These are phyloP conservation scores for Strigamia crassipes DNA, from an alignment of 2,888 invertebrate genomes.

Conservation along the genomic window DNA sequence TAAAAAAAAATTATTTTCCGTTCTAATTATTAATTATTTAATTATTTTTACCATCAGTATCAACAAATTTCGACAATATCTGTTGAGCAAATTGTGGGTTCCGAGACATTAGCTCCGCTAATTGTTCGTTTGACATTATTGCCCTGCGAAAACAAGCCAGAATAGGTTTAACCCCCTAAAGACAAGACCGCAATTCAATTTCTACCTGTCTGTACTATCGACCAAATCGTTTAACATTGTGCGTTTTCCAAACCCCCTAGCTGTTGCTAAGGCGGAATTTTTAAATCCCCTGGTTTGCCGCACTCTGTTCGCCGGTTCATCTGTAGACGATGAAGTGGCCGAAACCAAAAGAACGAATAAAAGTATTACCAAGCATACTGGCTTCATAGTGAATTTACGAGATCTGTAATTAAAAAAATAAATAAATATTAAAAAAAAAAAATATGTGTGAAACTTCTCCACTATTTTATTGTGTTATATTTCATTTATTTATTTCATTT, in stretches of 20 bases:
- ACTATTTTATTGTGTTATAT: no score
- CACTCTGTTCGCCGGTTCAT: conserved; percentile 63
- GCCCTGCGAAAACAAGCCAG: no score
- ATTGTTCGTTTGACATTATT: conserved; percentile 62
- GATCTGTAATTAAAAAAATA: not conserved
- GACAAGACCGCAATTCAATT: not conserved
- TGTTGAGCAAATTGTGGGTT: conserved; percentile 67
- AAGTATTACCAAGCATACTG: not conserved
- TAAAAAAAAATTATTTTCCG: not conserved
- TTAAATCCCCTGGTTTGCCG: conserved; percentile 65
- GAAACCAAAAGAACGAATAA: conserved; percentile 7
- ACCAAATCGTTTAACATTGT: conserved; percentile 40
- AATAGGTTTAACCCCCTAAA: not conserved
- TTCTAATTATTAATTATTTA: not conserved
- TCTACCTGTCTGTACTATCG: conserved; percentile 45
- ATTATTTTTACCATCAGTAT: conserved; percentile 59
- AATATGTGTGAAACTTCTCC: no score
- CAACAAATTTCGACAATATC: conserved; percentile 66
- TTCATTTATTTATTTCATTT: no score
- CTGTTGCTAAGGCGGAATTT: conserved; percentile 68
- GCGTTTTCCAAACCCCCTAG: conserved; percentile 70
- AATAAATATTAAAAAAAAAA: no score
- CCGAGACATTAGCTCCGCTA: conserved; percentile 65
- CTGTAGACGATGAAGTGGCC: conserved; percentile 12
- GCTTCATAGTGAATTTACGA: not conserved